Base-by-base conservation (phyloP, 1,140 invertebrate species). In the Drosophila watanabei region DNA sequence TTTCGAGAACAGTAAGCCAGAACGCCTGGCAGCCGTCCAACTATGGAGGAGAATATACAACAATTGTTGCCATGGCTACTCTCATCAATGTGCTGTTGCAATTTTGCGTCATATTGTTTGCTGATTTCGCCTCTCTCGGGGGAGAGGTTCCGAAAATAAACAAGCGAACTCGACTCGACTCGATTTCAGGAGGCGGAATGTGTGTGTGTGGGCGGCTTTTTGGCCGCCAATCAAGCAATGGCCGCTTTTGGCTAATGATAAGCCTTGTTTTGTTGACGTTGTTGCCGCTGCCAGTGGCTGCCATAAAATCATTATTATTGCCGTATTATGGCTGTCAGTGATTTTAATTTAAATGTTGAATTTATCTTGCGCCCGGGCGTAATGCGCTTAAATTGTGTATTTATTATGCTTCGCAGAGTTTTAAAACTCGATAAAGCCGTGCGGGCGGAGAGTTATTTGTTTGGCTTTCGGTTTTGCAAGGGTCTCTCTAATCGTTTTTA, bases 51-150 rank as follows among this genome's bases (percentile, higher is more conserved):
- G 35, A 20, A 65, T 65, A 78, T 75, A 52, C 46, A 35, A 73
- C 69, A 80, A 71, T 79, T 79, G 76, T 79, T 79, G 64, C 49
- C 65, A 61, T 71, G 63, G 64, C 65, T 73, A 79, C 82, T 63
- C 24, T 41, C 39, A 56, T 75, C 46, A 56, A 56, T 84, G 85
- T 56, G 13, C 60, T 73, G 79, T 54, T 85, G 86, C 86, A 89
- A 89, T 89, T 90, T 86, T 75, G 79, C 79, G 61, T 82, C 79
- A 86, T 71, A 90, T 89, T 89, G 86, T 89, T 89, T 79, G 86
- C 71, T 79, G 76, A 89, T 89, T 88, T 88, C 72, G 80, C 66
- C 82, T 18, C 82, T 18, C 49, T 88, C 69, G 65, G 62, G 51
- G 49, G n/a, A 30, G 49, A 18, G 49, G 49, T 52, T 81, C 85